These are phyloP conservation scores for Spizaetus ornatus DNA, from an alignment of 2,113 vertebrate genomes.

Conservation along the genomic window DNA sequence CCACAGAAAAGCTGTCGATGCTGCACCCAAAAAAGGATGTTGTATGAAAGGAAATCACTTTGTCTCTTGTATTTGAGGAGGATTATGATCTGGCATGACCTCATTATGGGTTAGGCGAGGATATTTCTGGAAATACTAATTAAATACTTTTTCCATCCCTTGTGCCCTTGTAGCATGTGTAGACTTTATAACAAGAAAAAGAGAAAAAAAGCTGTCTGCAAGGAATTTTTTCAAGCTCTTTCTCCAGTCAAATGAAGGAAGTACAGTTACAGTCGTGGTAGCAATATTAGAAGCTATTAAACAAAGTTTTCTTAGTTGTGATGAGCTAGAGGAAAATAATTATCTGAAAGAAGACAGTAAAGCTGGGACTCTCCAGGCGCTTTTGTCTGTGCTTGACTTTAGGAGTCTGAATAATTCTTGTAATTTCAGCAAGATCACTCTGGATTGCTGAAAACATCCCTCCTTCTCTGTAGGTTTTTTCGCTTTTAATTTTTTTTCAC, in stretches of 20 bases:
- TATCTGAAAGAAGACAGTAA: slow-evolving; percentile 6
- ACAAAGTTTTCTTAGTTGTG: slow-evolving; percentile 31
- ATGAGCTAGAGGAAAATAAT: slow-evolving; percentile 15
- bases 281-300: slow-evolving; percentile 41
- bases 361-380: not conserved
- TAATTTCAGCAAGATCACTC: not conserved
- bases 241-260: slow-evolving; percentile 12
- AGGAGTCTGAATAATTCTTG: not conserved
- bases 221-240: slow-evolving; percentile 36
- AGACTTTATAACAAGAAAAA: slow-evolving; percentile 54
- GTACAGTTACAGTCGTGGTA: slow-evolving; percentile 31
- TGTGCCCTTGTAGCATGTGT: slow-evolving; percentile 47
- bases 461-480: not conserved
- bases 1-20: slow-evolving; percentile 14
- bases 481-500: not conserved
- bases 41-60: slow-evolving; percentile 63
- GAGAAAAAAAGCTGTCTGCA: not conserved
- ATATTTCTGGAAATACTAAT: slow-evolving; percentile 74
- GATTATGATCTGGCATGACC: slow-evolving; percentile 66
- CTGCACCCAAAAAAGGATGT: slow-evolving; percentile 51
- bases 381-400: not conserved
- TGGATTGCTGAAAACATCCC: not conserved
- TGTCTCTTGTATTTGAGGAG: slow-evolving; percentile 62
- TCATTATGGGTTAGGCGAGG: slow-evolving; percentile 66
- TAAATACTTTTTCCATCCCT: slow-evolving; percentile 68